Conservation (phyloP, 2,888 invertebrate genomes). For the Pantelozetes paolii region DNA sequence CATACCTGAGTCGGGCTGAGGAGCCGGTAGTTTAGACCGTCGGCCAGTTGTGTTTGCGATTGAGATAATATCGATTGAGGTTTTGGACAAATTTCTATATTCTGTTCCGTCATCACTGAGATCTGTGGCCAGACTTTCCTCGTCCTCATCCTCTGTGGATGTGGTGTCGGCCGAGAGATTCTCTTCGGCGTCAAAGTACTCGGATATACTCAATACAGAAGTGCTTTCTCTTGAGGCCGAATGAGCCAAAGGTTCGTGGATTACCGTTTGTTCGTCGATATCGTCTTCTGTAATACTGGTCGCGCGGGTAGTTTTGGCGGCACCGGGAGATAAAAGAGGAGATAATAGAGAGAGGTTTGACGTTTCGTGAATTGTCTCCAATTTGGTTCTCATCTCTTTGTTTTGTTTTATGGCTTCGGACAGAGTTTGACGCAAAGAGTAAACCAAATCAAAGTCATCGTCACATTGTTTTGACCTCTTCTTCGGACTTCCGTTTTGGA, state of each 20-base stretch:
- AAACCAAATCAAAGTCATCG: conserved; percentile 9
- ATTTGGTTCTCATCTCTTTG: conserved; percentile 61
- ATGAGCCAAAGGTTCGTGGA: conserved; percentile 59
- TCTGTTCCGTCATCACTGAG: conserved; percentile 41
- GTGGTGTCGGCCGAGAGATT: conserved; percentile 57
- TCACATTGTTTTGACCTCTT: not conserved
- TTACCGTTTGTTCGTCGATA: conserved; percentile 41
- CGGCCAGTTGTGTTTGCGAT: conserved; percentile 57
- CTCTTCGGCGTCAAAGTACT: conserved; percentile 78
- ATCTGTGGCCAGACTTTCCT: conserved; percentile 45
- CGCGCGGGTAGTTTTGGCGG: conserved; percentile 10
- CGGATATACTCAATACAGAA: conserved; percentile 68
- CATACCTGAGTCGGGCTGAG: conserved; percentile 65
- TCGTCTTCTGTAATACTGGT: conserved; percentile 38
- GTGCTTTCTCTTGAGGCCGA: conserved; percentile 68
- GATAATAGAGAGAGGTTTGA: conserved; percentile 57
- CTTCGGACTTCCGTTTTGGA: conserved; percentile 18
- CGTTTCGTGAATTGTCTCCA: conserved; percentile 53
- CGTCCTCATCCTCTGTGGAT: conserved; percentile 62
- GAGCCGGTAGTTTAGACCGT: conserved; percentile 65
- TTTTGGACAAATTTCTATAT: conserved; percentile 22
- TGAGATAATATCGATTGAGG: not conserved
- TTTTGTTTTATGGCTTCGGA: conserved; percentile 65
- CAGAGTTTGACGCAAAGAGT: conserved; percentile 15
- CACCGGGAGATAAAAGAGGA: conserved; percentile 37